Evolutionary conservation across 2,113 vertebrate genomes (phyloP), one percentile per base, ranked within the genome.

Genomic region (Orthonyx spaldingii): DNA sequence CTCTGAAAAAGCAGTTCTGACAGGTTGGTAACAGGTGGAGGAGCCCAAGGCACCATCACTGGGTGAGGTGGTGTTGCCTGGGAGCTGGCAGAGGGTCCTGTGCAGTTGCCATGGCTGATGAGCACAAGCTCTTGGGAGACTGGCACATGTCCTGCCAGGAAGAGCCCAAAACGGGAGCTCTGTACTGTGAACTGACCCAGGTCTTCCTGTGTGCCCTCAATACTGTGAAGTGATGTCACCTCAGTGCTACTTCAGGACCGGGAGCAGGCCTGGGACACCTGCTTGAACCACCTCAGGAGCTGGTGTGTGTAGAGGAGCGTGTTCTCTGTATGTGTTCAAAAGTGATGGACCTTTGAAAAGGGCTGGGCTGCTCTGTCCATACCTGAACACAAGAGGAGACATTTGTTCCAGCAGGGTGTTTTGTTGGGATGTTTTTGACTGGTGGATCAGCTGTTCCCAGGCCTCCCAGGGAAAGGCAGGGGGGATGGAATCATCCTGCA

Each of bases 131-230:
- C 66, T 55, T 65, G 56, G 26, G 37, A 56, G 23, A 32, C 2
- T 61, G 50, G 11, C 23, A 35, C 0, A 0, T 46, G 21, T 56
- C 55, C 50, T 75, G 9, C 20, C n/a, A n/a, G 37, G 76, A 16
- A 64, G 20, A 79, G 21, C 13, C 61, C 47, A 47, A 30, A 83
- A 3, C 15, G 75, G 46, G 56, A 87, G 42, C 66, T n/a, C 11
- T 3, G 28, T 9, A 1, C 33, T 70, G 50, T n/a, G 41, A 63
- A 23, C 41, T 11, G 41, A 35, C 10, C 12, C 20, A 46, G 17
- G 17, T 16, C 68, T 81, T 42, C 33, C 46, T 20, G 32, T 19
- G 55, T 59, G 42, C 26, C 49, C 69, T 55, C 84, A 85, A 44
- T 14, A 26, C 70, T 49, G 50, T 9, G 50, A 52, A 52, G 8